These are phyloP conservation scores for Latrodectus hesperus DNA, from an alignment of 2,888 invertebrate species.

Conservation along the genomic window DNA sequence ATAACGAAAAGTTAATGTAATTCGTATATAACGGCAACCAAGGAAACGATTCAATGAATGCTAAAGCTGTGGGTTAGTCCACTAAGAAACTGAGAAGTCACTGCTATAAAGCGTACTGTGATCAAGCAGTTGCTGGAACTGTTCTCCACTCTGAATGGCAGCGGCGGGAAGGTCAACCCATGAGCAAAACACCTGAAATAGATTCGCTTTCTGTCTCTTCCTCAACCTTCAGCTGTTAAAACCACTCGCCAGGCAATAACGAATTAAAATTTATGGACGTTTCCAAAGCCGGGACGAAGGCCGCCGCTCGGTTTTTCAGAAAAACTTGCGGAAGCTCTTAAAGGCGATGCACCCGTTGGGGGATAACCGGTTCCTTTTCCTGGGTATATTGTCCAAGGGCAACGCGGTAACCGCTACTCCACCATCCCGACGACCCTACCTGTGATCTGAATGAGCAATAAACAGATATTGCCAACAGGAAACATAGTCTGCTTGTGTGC, in stretches of 20 bases:
- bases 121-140: too few relatives aligned
- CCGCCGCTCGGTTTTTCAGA: not conserved
- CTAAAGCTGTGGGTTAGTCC: too few relatives aligned
- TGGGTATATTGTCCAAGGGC: constrained; percentile 45
- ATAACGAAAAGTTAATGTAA: too few relatives aligned
- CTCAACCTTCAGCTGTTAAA: not conserved
- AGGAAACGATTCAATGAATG: too few relatives aligned
- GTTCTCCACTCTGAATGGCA: too few relatives aligned
- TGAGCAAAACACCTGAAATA: not conserved
- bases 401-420: constrained; percentile 13
- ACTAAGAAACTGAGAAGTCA: too few relatives aligned
- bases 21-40: too few relatives aligned
- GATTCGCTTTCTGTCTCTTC: not conserved
- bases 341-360: constrained; percentile 23
- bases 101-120: too few relatives aligned
- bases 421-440: constrained; percentile 2
- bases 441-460: not conserved
- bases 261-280: not conserved
- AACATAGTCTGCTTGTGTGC: not conserved
- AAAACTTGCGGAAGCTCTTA: constrained; percentile 31
- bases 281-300: not conserved
- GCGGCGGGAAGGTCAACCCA: not conserved
- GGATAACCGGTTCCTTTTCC: constrained; percentile 45
- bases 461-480: constrained; percentile 4
- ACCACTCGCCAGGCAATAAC: not conserved